Conservation (phyloP, 2,888 invertebrate genomes). For the Drosophila cognata region DNA sequence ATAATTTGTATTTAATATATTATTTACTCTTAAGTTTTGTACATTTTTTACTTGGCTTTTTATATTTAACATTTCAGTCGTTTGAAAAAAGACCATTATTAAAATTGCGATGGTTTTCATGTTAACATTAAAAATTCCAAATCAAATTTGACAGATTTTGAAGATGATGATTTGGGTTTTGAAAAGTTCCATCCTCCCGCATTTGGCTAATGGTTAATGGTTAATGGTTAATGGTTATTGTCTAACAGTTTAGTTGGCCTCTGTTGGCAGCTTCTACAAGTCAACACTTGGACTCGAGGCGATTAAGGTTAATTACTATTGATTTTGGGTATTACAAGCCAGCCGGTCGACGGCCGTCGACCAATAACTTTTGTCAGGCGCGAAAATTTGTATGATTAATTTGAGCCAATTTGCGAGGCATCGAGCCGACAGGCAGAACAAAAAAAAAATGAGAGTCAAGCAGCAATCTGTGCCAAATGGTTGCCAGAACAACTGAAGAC, state of each 20-base stretch:
- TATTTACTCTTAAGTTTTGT: not conserved
- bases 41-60: not conserved
- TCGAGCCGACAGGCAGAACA: conserved; percentile 22
- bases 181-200: conserved; percentile 15
- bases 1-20: not conserved
- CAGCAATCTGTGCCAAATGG: conserved; percentile 66
- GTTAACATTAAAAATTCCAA: not conserved
- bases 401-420: conserved; percentile 62
- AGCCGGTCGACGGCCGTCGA: not conserved
- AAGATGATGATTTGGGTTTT: conserved; percentile 12
- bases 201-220: conserved; percentile 22
- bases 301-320: conserved; percentile 77
- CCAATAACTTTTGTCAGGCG: conserved; percentile 57
- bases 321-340: conserved; percentile 59
- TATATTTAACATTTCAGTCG: not conserved
- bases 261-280: conserved; percentile 39
- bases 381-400: conserved; percentile 70
- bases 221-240: conserved; percentile 11
- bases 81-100: not conserved
- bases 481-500: conserved; percentile 48
- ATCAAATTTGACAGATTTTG: not conserved
- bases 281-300: conserved; percentile 46
- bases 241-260: conserved; percentile 6
- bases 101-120: not conserved
- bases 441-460: conserved; percentile 1